A percentile compares a stretch with the other conserved stretches of the same genome.
Conservation (phyloP, 2,888 invertebrate species). For the Tuberolachnus salignus region DNA sequence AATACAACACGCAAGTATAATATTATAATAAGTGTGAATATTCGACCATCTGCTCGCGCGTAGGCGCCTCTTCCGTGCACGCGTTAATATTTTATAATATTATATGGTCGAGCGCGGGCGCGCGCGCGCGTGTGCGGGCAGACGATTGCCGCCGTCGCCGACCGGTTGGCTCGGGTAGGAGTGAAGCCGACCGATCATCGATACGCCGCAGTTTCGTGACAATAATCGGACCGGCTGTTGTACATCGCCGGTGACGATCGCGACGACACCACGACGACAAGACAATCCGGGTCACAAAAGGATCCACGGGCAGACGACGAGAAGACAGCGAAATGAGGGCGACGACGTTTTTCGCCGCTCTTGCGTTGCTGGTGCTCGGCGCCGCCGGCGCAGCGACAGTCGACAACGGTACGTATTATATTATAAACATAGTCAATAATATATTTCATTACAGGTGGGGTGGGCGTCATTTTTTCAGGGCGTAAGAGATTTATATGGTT, state of each 20-base stretch:
- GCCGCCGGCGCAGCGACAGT: slow-evolving; percentile 20
- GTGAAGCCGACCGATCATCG: not conserved
- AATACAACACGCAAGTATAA: not conserved
- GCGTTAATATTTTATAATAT: not conserved
- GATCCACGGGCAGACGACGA: slow-evolving; percentile 2
- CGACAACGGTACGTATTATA: slow-evolving; percentile 35
- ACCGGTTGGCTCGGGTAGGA: slow-evolving; percentile 42
- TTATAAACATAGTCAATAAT: not conserved
- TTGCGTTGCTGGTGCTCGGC: slow-evolving; percentile 31
- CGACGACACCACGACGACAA: slow-evolving; percentile 6
- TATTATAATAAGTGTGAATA: not conserved
- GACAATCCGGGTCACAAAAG: not conserved
- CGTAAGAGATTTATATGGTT: too few relatives aligned
- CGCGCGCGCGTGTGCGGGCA: not conserved
- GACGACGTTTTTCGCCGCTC: slow-evolving; percentile 32
- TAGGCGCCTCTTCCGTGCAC: slow-evolving; percentile 23
- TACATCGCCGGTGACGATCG: slow-evolving; percentile 27
- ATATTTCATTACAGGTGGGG: too few relatives aligned
- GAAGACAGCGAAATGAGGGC: slow-evolving; percentile 27
- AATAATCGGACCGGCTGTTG: not conserved
- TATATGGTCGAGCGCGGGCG: not conserved
- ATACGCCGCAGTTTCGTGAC: slow-evolving; percentile 11
- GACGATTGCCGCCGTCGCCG: not conserved
- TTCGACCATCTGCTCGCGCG: slow-evolving; percentile 52
- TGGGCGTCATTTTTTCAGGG: too few relatives aligned